A percentile compares a stretch with the other conserved stretches of the same genome.
Conservation (phyloP, 92 coral and sea anemone species). For the Epizoanthus ramosus region DNA sequence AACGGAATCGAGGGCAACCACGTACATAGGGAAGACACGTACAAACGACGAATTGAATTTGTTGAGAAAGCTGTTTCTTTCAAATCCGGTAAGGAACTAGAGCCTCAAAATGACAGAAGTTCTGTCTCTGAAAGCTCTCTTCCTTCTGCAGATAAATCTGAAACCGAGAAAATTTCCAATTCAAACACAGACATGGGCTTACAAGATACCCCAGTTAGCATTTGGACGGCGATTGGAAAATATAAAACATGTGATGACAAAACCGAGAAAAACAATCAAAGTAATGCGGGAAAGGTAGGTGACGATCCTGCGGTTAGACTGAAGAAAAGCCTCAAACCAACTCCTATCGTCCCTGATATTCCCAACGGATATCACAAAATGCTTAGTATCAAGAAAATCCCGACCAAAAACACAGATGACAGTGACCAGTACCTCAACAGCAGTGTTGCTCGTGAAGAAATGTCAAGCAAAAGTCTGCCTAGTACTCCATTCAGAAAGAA, state of each 20-base stretch:
- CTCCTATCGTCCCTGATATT: not conserved
- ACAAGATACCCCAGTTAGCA: not conserved
- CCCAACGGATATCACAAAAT: slow-evolving; percentile 1
- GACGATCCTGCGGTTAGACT: not conserved
- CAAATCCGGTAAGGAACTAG: not conserved
- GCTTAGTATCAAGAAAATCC: not conserved
- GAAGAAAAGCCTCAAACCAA: not conserved
- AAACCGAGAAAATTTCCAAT: not conserved
- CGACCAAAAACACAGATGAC: slow-evolving; percentile 11
- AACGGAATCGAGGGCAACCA: not conserved
- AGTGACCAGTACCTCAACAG: not conserved
- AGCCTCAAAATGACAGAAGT: not conserved
- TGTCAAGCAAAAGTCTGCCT: slow-evolving; percentile 29
- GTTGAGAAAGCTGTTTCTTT: not conserved
- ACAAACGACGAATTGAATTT: not conserved
- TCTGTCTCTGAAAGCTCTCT: not conserved
- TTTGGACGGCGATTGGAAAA: not conserved
- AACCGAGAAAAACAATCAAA: not conserved
- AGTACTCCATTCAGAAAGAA: slow-evolving; percentile 39
- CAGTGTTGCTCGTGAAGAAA: not conserved
- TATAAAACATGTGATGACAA: not conserved
- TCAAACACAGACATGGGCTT: not conserved
- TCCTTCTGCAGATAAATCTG: not conserved
- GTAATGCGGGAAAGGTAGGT: not conserved
- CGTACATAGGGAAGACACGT: not conserved